These are phyloP conservation scores for Petrophora chlorosata DNA, from an alignment of 2,888 invertebrate species.

Conservation along the genomic window DNA sequence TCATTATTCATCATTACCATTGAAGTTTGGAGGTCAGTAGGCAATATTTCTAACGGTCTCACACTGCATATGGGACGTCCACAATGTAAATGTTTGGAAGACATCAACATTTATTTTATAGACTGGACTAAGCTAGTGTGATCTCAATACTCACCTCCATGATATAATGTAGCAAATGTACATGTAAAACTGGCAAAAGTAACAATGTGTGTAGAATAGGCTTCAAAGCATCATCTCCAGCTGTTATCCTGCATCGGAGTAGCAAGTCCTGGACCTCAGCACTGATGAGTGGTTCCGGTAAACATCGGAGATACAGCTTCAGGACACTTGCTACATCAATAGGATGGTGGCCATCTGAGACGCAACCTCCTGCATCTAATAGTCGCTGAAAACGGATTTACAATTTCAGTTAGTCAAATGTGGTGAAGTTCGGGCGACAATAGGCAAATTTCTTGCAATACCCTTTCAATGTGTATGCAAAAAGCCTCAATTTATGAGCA, in stretches of 20 bases:
- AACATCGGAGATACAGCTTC: conserved; percentile 92
- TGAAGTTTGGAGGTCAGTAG: too few relatives aligned
- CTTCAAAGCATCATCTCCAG: conserved; percentile 83
- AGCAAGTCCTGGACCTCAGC: conserved; percentile 91
- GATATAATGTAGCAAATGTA: conserved; percentile 91
- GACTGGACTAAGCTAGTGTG: neutral
- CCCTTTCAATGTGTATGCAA: too few relatives aligned
- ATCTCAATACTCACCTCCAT: conserved; percentile 85
- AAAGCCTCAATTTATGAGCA: too few relatives aligned
- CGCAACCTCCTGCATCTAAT: conserved; percentile 88
- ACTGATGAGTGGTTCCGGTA: conserved; percentile 92
- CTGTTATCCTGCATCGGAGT: conserved; percentile 85
- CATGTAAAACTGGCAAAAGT: conserved; percentile 89
- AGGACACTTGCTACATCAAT: conserved; percentile 94
- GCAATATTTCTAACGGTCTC: too few relatives aligned
- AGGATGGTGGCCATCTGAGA: conserved; percentile 89
- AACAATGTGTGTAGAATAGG: conserved; percentile 88
- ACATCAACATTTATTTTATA: neutral
- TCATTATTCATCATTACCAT: too few relatives aligned
- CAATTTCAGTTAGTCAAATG: too few relatives aligned
- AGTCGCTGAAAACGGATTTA: conserved; percentile 73
- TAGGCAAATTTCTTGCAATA: too few relatives aligned
- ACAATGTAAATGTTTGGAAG: neutral
- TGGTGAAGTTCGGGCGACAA: neutral
- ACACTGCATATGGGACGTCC: too few relatives aligned